A percentile compares a stretch with the other conserved stretches of the same genome.
Evolutionary conservation across 2,888 invertebrate genomes (phyloP).

Genomic region (Unio delphinus): DNA sequence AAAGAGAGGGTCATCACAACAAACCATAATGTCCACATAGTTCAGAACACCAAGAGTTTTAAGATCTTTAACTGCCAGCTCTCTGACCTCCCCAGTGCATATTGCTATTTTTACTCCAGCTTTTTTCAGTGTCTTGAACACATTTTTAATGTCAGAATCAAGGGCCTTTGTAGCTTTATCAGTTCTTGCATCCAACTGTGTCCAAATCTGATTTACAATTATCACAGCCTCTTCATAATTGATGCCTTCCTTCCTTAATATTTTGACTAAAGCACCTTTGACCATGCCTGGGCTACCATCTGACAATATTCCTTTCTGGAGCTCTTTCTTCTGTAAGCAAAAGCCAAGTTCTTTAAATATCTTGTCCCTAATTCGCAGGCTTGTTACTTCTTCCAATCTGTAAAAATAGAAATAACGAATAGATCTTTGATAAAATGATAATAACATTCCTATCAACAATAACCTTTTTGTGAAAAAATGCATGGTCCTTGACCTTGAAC

Average conservation of each 20-base stretch:
- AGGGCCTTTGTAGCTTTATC: conserved; percentile 34
- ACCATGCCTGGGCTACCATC: conserved; percentile 69
- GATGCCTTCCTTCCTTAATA: conserved; percentile 65
- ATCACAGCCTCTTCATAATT: conserved; percentile 56
- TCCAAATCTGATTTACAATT: conserved; percentile 52
- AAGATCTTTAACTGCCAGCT: conserved; percentile 51
- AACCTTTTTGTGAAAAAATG: too few relatives aligned
- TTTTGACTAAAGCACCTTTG: conserved; percentile 61
- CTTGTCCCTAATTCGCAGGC: conserved; percentile 60
- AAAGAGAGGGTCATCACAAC: conserved; percentile 72
- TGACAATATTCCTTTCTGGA: conserved; percentile 65
- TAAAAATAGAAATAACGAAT: conserved; percentile 15
- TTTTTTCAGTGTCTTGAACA: conserved; percentile 66
- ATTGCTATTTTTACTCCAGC: conserved; percentile 72
- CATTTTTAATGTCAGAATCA: conserved; percentile 37
- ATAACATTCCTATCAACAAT: neutral
- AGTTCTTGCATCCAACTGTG: conserved; percentile 33
- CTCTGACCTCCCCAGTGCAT: conserved; percentile 70
- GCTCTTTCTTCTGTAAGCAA: conserved; percentile 53
- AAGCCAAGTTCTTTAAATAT: conserved; percentile 70
- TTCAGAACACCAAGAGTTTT: conserved; percentile 49
- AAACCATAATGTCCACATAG: conserved; percentile 72
- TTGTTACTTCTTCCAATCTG: conserved; percentile 69
- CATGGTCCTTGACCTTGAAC: too few relatives aligned
- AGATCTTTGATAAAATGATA: neutral